Percentiles rank a stretch among this genome's conserved stretches.
phyloP scores from a whole-genome alignment of 2,888 invertebrate genomes.

The Cybosia mesomella region DNA sequence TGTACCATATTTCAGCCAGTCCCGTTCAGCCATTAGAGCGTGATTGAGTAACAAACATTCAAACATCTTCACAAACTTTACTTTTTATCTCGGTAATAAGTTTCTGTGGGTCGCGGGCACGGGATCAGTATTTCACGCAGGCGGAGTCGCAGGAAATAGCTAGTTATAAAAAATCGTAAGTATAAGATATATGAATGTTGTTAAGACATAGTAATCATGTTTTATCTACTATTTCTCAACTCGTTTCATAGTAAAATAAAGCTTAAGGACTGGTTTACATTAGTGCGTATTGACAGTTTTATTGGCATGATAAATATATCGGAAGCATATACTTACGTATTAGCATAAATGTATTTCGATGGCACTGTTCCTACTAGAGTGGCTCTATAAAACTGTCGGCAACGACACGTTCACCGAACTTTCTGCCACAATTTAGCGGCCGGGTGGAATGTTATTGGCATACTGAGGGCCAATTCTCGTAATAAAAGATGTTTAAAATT shows the following conservation, averaged over 20 bases:
- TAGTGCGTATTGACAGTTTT: neutral
- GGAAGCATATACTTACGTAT: neutral
- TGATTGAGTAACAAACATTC: too few species aligned
- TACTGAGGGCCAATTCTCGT: too few species aligned
- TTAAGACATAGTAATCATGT: neutral
- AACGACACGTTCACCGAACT: too few species aligned
- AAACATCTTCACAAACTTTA: too few species aligned
- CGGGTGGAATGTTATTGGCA: neutral
- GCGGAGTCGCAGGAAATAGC: neutral
- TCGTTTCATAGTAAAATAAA: neutral
- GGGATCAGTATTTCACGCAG: too few species aligned
- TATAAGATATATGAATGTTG: neutral
- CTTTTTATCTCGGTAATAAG: neutral
- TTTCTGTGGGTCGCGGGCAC: neutral
- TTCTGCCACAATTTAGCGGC: neutral
- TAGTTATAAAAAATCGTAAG: neutral
- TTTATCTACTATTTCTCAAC: neutral
- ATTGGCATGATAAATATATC: neutral
- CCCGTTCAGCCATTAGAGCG: too few species aligned
- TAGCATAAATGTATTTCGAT: neutral
- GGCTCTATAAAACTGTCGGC: neutral
- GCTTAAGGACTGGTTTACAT: neutral
- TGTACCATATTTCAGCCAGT: too few species aligned
- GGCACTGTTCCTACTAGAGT: slow-evolving; percentile 4
- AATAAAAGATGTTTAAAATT: too few species aligned